A percentile compares a stretch with the other conserved stretches of the same genome.
These are phyloP conservation scores for Sylvilagus bachmani DNA, from an alignment of 2,113 vertebrate species.

Conservation along the genomic window DNA sequence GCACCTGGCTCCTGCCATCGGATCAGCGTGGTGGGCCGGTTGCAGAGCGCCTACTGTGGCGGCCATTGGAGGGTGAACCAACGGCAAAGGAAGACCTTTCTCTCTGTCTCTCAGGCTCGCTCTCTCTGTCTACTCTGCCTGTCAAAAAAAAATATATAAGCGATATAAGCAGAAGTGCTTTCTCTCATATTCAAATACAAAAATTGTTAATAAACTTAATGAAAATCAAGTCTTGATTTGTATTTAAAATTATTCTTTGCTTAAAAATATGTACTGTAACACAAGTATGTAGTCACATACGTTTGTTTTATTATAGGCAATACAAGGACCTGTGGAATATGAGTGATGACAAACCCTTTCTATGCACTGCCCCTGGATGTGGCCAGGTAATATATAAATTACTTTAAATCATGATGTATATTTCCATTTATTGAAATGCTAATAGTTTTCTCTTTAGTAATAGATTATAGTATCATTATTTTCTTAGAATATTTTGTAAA, in stretches of 20 bases:
- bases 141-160: no score
- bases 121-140: no score
- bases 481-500: not conserved
- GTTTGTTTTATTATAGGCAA: conserved; percentile 87
- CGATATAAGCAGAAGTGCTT: conserved; percentile 41
- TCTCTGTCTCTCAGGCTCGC: no score
- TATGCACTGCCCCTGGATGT: conserved; percentile 99
- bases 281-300: conserved; percentile 45
- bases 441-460: not conserved
- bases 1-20: no score
- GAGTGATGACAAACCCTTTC: conserved; percentile 99
- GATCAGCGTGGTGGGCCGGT: no score
- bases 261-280: conserved; percentile 54
- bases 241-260: conserved; percentile 58
- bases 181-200: conserved; percentile 38
- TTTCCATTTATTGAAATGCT: conserved; percentile 50
- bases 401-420: conserved; percentile 63
- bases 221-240: conserved; percentile 35
- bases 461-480: conserved; percentile 52
- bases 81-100: no score
- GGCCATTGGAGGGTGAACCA: no score
- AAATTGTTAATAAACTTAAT: conserved; percentile 30
- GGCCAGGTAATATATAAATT: conserved; percentile 93
- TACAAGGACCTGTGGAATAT: conserved; percentile 97
- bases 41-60: no score